Evolutionary conservation across 2,113 vertebrate genomes (phyloP).

Genomic region (Zapus hudsonius): DNA sequence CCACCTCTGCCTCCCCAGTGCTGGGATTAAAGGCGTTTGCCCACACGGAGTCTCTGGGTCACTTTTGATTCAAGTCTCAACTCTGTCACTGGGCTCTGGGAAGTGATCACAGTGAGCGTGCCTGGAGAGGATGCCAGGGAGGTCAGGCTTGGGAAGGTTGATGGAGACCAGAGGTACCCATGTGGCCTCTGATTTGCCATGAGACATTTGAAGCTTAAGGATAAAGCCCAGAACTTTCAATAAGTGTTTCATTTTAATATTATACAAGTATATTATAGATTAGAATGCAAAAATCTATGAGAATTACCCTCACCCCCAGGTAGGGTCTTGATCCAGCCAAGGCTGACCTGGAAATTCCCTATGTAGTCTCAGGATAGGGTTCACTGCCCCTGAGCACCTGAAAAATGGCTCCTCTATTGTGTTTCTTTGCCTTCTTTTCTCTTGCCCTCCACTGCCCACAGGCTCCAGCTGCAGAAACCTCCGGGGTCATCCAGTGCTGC

Average conservation of each 20-base stretch:
- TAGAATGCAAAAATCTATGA: neutral
- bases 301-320: too few relatives aligned
- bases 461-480: constrained; percentile 85
- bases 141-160: neutral
- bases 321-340: too few relatives aligned
- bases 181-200: neutral
- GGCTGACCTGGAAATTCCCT: too few relatives aligned
- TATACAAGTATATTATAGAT: neutral
- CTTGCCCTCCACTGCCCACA: constrained; percentile 73
- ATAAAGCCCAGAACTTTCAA: neutral
- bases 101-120: neutral
- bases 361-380: too few relatives aligned
- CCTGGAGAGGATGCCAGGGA: neutral
- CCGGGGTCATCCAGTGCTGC: constrained; percentile 73
- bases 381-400: neutral
- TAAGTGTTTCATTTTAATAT: neutral
- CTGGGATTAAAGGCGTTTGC: too few relatives aligned
- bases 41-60: too few relatives aligned
- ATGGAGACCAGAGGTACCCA: too few relatives aligned
- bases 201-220: neutral
- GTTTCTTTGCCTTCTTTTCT: neutral
- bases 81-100: neutral
- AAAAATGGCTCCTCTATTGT: constrained; percentile 20
- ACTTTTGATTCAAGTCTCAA: neutral
- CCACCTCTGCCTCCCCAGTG: too few relatives aligned